Conservation (phyloP, 2,888 invertebrate genomes). For the Tanypteryx hageni region DNA sequence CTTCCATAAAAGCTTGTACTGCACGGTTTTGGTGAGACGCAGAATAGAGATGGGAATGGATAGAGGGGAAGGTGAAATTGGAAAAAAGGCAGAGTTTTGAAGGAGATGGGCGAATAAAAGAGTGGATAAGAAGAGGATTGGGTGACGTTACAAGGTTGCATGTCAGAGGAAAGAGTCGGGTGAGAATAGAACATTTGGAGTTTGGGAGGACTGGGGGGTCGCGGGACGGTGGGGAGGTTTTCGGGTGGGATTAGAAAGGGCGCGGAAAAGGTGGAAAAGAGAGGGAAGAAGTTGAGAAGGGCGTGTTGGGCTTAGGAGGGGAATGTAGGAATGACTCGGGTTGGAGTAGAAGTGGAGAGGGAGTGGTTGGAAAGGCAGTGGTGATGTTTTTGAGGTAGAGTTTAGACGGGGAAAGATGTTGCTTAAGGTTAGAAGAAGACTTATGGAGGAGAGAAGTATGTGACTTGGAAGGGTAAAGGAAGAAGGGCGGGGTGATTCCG, state of each 20-base stretch:
- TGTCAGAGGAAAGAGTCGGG: background rate
- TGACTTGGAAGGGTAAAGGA: too few relatives aligned
- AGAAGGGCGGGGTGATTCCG: too few relatives aligned
- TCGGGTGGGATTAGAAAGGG: background rate
- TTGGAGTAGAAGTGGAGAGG: background rate
- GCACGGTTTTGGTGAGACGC: too few relatives aligned
- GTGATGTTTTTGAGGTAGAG: background rate
- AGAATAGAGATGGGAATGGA: too few relatives aligned
- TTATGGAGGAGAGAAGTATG: too few relatives aligned
- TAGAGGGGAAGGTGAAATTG: background rate
- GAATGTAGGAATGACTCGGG: background rate
- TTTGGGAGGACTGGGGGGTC: too few relatives aligned
- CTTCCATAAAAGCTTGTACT: too few relatives aligned
- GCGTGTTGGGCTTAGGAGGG: background rate
- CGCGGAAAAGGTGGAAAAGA: background rate
- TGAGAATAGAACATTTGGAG: background rate
- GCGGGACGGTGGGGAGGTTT: background rate
- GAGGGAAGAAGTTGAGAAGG: background rate
- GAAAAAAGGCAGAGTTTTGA: background rate
- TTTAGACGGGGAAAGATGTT: background rate
- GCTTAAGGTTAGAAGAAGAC: background rate
- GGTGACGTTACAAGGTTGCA: slow-evolving; percentile 2
- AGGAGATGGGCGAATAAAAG: background rate
- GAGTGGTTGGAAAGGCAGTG: background rate
- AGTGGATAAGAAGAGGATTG: background rate